Evolutionary conservation across 2,113 vertebrate species (phyloP), one percentile per base, ranked within the genome.

Genomic region (Procavia capensis): DNA sequence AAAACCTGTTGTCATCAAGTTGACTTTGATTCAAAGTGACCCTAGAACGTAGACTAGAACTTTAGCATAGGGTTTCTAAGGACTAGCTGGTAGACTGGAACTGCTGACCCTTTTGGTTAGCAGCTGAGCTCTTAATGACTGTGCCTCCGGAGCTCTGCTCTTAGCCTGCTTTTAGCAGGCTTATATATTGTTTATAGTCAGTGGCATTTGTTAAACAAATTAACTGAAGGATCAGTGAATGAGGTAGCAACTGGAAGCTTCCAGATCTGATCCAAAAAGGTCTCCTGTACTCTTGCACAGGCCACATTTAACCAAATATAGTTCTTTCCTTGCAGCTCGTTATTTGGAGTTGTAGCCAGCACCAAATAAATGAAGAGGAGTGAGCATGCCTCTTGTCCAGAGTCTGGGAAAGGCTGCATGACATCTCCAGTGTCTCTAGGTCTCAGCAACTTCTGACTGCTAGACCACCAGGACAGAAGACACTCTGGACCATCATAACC

Each of bases 291-390:
- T 78, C 9, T 79, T 45, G 43, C 27, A 50, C 0, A 9, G 36
- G 64, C 75, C n/a, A 3, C 27, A 36, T 43, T n/a, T 72, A 66
- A 70, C 11, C 59, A 31, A 22, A 78, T 5, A 57, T 36, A 47
- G 61, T 29, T 75, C 47, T 68, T 83, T 43, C 93, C 66, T 85
- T 63, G 63, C 61, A 45, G 27, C 43, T 78, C 91, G 45, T 88
- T 95, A 50, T 92, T 50, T 54, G 50, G 70, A 50, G 8, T 3
- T 72, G 59, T 34, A 64, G 45, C 43, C 64, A 50, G 63, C 14
- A 20, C 4, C 20, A 8, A 63, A 63, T 5, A 19, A 54, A 34
- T 36, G 22, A 75, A 94, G 34, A 57, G 29, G 76, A 43, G 39
- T n/a, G 14, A 31, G 31, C 0, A 0, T 29, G 50, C 5, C 78